phyloP scores from a whole-genome alignment of 2,888 invertebrate genomes.

The Synanthedon formicaeformis region DNA sequence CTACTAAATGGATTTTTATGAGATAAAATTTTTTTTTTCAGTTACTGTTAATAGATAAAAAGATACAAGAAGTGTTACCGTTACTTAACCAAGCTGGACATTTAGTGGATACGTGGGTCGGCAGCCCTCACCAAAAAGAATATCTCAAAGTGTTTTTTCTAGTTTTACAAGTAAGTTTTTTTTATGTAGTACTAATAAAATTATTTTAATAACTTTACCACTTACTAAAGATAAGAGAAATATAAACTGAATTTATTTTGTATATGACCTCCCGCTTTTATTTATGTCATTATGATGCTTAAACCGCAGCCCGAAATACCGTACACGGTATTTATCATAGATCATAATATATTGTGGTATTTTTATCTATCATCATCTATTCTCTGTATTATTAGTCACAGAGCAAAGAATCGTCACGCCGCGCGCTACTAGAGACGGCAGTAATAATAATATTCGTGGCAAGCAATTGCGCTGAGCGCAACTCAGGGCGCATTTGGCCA shows the following conservation, averaged over 20 bases:
- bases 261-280: neutral
- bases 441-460: too few species aligned
- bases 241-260: neutral
- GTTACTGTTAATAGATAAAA: slow-evolving; percentile 93
- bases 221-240: neutral
- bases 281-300: neutral
- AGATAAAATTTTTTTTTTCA: slow-evolving; percentile 40
- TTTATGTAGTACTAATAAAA: too few species aligned
- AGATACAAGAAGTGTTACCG: slow-evolving; percentile 91
- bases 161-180: slow-evolving; percentile 80
- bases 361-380: neutral
- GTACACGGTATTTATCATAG: too few species aligned
- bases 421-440: too few species aligned
- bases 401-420: too few species aligned
- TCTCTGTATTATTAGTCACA: too few species aligned
- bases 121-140: slow-evolving; percentile 92
- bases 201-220: neutral
- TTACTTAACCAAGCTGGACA: slow-evolving; percentile 90
- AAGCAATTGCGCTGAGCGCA: too few species aligned
- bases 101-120: slow-evolving; percentile 91
- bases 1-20: too few species aligned
- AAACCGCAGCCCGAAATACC: too few species aligned
- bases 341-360: neutral
- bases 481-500: too few species aligned
- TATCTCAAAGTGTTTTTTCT: slow-evolving; percentile 96